These are phyloP conservation scores for Campoletis raptor DNA, from an alignment of 2,888 invertebrate genomes.

Conservation along the genomic window DNA sequence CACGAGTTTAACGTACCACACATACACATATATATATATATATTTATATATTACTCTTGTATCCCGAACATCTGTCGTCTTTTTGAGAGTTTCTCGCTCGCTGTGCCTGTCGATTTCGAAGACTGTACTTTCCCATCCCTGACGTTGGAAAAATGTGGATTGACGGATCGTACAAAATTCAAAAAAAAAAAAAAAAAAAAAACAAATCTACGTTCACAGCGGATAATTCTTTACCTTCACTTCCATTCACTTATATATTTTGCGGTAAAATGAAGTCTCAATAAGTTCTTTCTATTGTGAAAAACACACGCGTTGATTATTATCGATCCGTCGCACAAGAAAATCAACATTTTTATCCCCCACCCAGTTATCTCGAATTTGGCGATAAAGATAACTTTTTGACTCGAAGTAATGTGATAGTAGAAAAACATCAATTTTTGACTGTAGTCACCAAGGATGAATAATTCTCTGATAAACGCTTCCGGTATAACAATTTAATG, in stretches of 20 bases:
- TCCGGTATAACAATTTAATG: slow-evolving; percentile 67
- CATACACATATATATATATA: slow-evolving; percentile 16
- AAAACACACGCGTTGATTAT: neutral
- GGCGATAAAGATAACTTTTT: slow-evolving; percentile 26
- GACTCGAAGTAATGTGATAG: slow-evolving; percentile 2
- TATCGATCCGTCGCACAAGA: neutral
- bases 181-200: slow-evolving; percentile 27
- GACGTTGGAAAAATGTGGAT: slow-evolving; percentile 40
- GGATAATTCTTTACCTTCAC: neutral
- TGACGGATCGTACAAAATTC: slow-evolving; percentile 28
- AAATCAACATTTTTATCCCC: neutral
- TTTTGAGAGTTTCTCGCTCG: slow-evolving; percentile 66
- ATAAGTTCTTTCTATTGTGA: neutral
- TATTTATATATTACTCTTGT: slow-evolving; percentile 43
- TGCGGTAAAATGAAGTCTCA: neutral
- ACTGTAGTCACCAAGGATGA: slow-evolving; percentile 28
- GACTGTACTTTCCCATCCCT: slow-evolving; percentile 42
- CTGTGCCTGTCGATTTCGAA: slow-evolving; percentile 48
- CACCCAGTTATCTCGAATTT: neutral
- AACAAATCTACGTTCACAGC: neutral
- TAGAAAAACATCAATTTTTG: slow-evolving; percentile 17
- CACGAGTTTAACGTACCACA: neutral
- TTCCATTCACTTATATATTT: neutral
- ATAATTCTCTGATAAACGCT: slow-evolving; percentile 61
- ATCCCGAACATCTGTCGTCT: slow-evolving; percentile 83